Evolutionary conservation across 2,113 vertebrate species (phyloP).

Genomic region (Scartelaos histophorus): DNA sequence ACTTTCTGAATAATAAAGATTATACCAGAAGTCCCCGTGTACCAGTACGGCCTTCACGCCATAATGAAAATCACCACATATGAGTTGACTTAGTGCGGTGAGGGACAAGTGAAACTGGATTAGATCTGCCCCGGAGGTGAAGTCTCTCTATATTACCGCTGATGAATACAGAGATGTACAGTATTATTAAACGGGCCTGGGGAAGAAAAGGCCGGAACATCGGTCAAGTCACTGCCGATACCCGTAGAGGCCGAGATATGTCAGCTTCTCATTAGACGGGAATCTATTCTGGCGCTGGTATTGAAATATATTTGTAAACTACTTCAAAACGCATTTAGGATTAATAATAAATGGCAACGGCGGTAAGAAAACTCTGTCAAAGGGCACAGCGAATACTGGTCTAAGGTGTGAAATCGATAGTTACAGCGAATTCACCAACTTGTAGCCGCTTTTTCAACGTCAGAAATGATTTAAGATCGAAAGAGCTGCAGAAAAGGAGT

Average conservation of each 20-base stretch:
- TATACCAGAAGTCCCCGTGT: not conserved
- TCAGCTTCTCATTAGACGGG: not conserved
- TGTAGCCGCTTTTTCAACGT: not conserved
- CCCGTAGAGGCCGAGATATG: not conserved
- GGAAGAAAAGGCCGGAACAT: conserved; percentile 3
- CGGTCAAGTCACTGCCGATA: conserved; percentile 2
- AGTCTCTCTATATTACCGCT: conserved; percentile 3
- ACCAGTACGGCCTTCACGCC: not conserved
- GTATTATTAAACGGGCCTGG: conserved; percentile 1
- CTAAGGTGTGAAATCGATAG: not conserved
- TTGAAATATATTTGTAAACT: conserved; percentile 1
- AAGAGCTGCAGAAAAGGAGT: no score
- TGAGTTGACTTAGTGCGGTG: not conserved
- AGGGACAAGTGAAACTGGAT: conserved; percentile 3
- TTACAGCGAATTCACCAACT: not conserved
- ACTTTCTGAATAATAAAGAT: not conserved
- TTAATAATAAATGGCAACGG: not conserved
- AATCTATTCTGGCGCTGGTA: not conserved
- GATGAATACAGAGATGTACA: conserved; percentile 4
- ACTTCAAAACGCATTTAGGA: not conserved
- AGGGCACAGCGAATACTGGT: not conserved
- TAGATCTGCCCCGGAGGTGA: conserved; percentile 5
- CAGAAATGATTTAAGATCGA: not conserved
- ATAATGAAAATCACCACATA: not conserved
- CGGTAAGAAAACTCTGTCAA: not conserved